These are phyloP conservation scores for Thinocorus orbignyianus DNA, from an alignment of 2,113 vertebrate species.

Conservation along the genomic window DNA sequence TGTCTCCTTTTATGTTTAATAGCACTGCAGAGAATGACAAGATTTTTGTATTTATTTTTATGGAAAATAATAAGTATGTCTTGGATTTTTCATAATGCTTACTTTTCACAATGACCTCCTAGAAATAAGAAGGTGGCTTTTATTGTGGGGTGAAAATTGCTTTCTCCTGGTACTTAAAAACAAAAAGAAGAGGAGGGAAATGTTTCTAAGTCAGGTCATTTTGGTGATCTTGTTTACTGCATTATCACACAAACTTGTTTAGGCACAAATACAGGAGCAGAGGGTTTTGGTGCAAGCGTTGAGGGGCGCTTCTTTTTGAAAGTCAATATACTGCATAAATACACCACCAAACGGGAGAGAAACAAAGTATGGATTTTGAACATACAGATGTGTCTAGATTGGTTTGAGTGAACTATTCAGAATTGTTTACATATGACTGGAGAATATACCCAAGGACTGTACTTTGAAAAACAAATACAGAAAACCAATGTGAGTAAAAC, in stretches of 20 bases:
- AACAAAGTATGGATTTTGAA: neutral
- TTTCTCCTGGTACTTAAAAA: neutral
- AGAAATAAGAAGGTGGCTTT: neutral
- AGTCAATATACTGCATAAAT: neutral
- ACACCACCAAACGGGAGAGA: neutral
- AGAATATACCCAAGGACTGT: neutral
- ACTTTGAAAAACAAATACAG: neutral
- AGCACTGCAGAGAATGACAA: neutral
- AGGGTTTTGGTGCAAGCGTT: neutral
- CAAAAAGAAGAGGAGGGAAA: accelerated
- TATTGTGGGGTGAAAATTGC: neutral
- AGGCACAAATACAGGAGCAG: neutral
- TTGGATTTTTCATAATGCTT: neutral
- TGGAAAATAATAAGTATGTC: neutral
- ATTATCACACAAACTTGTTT: neutral
- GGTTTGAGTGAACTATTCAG: neutral
- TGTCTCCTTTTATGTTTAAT: neutral
- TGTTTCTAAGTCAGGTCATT: neutral
- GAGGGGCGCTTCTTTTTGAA: neutral
- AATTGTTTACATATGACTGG: neutral
- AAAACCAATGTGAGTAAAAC: neutral
- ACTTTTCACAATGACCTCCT: neutral
- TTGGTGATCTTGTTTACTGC: neutral
- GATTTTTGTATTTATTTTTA: neutral
- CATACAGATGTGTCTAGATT: neutral